phyloP scores from a whole-genome alignment of 2,797 vertebrate species.

The Hipposideros larvatus region DNA sequence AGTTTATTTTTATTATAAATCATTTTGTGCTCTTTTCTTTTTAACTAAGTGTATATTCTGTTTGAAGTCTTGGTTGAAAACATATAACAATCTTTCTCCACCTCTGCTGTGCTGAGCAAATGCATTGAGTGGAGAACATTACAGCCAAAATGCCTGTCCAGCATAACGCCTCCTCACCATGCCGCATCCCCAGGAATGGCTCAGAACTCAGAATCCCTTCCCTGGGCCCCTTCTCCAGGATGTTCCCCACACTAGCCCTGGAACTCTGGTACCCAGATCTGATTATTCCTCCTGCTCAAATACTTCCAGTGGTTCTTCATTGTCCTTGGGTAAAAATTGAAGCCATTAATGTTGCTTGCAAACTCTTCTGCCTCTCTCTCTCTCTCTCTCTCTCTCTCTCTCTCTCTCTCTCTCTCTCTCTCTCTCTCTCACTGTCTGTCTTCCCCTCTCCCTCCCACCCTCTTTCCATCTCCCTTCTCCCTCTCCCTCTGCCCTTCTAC shows the following conservation, averaged over 20 bases:
- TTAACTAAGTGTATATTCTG: not conserved
- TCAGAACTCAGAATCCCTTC: not conserved
- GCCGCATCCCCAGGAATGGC: too few species aligned
- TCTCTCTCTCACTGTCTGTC: too few species aligned
- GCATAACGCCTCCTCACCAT: not conserved
- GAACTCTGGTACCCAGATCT: not conserved
- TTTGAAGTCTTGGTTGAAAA: not conserved
- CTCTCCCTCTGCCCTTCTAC: too few species aligned
- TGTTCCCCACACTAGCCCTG: not conserved
- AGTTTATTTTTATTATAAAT: not conserved
- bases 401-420: not conserved
- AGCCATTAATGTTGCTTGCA: not conserved
- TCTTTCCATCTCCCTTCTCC: not conserved
- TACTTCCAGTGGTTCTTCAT: fast-evolving
- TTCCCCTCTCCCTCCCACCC: not conserved
- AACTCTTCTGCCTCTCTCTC: not conserved
- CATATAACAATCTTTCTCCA: not conserved
- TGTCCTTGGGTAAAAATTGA: not conserved
- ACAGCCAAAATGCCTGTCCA: not conserved
- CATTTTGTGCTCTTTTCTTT: not conserved
- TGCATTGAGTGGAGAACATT: not conserved
- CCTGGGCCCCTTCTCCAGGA: not conserved
- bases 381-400: not conserved
- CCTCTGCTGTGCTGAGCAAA: not conserved
- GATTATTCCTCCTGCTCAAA: not conserved